Percentiles rank a stretch among this genome's conserved stretches.
Evolutionary conservation across 2,113 vertebrate species (phyloP).

Genomic region (Hystrix cristata): DNA sequence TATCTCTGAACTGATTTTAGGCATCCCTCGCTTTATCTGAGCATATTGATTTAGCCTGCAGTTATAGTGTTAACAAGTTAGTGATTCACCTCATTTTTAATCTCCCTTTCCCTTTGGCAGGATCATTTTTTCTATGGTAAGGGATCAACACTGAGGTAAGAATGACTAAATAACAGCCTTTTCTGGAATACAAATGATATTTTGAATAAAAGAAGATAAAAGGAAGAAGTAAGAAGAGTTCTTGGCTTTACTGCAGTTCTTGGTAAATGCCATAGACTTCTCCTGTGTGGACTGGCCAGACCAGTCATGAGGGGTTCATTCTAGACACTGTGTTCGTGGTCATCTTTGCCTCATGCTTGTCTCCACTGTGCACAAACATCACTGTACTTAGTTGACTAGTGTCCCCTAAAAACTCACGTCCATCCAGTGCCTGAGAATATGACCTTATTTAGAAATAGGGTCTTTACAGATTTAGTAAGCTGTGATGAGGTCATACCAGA

Average conservation of each 20-base stretch:
- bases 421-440: background rate
- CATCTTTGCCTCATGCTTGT: background rate
- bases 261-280: background rate
- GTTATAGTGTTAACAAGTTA: conserved; percentile 63
- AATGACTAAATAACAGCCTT: conserved; percentile 67
- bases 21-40: background rate
- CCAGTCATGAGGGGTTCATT: background rate
- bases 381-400: background rate
- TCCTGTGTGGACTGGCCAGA: no score
- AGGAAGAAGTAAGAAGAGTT: background rate
- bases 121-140: conserved; percentile 75
- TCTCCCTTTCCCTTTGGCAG: conserved; percentile 68
- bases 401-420: background rate
- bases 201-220: conserved; percentile 50
- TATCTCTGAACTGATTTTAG: conserved; percentile 37
- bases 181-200: conserved; percentile 73
- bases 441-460: background rate
- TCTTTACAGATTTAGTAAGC: conserved; percentile 26
- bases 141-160: conserved; percentile 64
- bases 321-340: background rate
- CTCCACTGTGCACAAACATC: background rate
- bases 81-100: conserved; percentile 66
- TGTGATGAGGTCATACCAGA: background rate
- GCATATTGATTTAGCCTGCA: conserved; percentile 56
- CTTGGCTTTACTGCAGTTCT: background rate